Base-by-base conservation (phyloP, 1,140 invertebrate species). In the Lepidurus arcticus region DNA sequence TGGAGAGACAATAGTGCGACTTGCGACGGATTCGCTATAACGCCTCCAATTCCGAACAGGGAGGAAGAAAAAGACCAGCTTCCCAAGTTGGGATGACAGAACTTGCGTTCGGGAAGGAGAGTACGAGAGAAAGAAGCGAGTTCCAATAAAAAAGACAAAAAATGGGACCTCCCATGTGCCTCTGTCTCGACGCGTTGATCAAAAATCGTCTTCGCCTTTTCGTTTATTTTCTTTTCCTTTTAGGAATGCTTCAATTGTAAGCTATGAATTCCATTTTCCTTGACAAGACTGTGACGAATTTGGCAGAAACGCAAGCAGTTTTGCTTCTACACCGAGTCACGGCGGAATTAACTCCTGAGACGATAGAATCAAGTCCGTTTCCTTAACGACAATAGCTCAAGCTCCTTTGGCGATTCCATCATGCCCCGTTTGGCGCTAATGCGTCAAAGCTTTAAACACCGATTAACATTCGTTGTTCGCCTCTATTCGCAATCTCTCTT, bases 91-190 rank as follows among this genome's bases (percentile, higher is more conserved):
- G 53, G 8, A 65, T 65, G 53, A 65, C 53, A 65, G 21, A 65
- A 65, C 16, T 65, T 65, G 53, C 53, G 21, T 34, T 34, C 34
- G 34, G 34, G 34, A 34, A 34, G 34, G 4, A 34, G 34, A 34
- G 34, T 3, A 65, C 0, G 53, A 65, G 16, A 13, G n/a, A 21
- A 13, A 65, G 21, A 10, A 47, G 16, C n/a, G 21, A 65, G 53
- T 65, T 65, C 4, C 34, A 34, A 34, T 65, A 65, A 65, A 13
- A 21, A 21, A 16, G 13, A 16, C 16, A 21, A 65, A 11, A 21
- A 21, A 65, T 65, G 53, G 53, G 53, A 34, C 34, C 34, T 65
- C 53, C 53, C 53, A 65, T 65, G 53, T 65, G 53, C 13, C 53
- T 21, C 21, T 65, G 53, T 65, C 53, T 65, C 21, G 7, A 65